A percentile compares a stretch with the other conserved stretches of the same genome.
These are phyloP conservation scores for Brenthis ino DNA, from an alignment of 2,888 invertebrate genomes.

Conservation along the genomic window DNA sequence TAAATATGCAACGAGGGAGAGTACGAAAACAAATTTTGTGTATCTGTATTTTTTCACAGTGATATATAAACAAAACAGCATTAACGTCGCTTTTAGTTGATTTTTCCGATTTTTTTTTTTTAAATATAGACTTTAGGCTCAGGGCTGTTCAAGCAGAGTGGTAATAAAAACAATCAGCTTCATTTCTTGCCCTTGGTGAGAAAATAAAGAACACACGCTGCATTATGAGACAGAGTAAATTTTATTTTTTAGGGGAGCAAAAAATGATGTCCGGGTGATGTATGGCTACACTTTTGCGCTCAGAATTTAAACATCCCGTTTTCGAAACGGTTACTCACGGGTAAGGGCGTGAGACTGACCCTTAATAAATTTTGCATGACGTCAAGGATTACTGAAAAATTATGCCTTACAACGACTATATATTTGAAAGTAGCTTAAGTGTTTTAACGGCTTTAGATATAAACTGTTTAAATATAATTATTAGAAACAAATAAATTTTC, in stretches of 20 bases:
- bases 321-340: constrained; percentile 72
- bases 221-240: constrained; percentile 56
- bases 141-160: constrained; percentile 48
- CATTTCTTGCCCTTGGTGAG: constrained; percentile 54
- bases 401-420: constrained; percentile 18
- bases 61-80: constrained; percentile 27
- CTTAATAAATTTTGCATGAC: constrained; percentile 76
- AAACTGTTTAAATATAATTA: neutral
- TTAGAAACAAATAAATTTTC: neutral
- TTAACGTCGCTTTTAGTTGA: constrained; percentile 7
- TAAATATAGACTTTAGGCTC: constrained; percentile 65
- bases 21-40: constrained; percentile 30
- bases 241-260: constrained; percentile 74
- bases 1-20: constrained; percentile 38
- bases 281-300: constrained; percentile 71
- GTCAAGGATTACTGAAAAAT: constrained; percentile 57
- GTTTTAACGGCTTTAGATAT: neutral
- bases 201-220: constrained; percentile 73
- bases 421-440: constrained; percentile 5
- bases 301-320: constrained; percentile 76
- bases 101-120: too few species aligned
- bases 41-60: constrained; percentile 36
- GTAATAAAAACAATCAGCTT: constrained; percentile 78
- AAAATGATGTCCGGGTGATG: constrained; percentile 74
- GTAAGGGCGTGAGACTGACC: constrained; percentile 67